Evolutionary conservation across 2,113 vertebrate genomes (phyloP), one percentile per base, ranked within the genome.

Genomic region (Oenanthe melanoleuca): DNA sequence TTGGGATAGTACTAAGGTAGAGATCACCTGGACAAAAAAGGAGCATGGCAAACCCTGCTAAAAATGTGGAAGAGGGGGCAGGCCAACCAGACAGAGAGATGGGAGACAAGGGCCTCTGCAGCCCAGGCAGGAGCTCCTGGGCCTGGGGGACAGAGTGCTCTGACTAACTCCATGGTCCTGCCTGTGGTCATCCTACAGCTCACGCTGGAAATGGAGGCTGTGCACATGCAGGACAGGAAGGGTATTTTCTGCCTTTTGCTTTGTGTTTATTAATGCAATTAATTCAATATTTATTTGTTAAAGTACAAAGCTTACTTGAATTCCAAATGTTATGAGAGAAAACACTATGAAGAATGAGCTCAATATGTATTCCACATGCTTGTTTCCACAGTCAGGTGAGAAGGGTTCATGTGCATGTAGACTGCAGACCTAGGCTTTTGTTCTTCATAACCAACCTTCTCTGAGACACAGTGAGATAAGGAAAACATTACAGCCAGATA

Each of bases 151-250:
- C 2, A 5, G 17, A 12, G 12, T 42, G 11, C 38, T 24, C 47
- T 47, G 14, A 40, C 34, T 31, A 57, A 38, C 34, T 5, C 22
- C 0, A 0, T 1, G 1, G 37, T 2, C 1, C 50, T 64, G 60
- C 25, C 49, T 9, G 7, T 14, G 26, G 13, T 7, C 37, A 3
- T 50, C 28, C n/a, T 53, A 55, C 31, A 31, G 50, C 60, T 79
- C 8, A 2, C 60, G 52, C 47, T 87, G 38, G 44, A 74, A 87
- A 16, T 13, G 1, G 2, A 29, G 38, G 25, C 44, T 59, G 33
- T 45, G 42, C 29, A 38, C 4, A 23, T 17, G 18, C 0, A 1
- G 42, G 49, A 29, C 13, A 49, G 26, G 28, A 80, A 67, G 19
- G 56, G 9, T 20, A 31, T 3, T 0, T 87, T 91, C 55, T 92